Base-by-base conservation (phyloP, 2,888 invertebrate species). In the Eristalis tenax region DNA sequence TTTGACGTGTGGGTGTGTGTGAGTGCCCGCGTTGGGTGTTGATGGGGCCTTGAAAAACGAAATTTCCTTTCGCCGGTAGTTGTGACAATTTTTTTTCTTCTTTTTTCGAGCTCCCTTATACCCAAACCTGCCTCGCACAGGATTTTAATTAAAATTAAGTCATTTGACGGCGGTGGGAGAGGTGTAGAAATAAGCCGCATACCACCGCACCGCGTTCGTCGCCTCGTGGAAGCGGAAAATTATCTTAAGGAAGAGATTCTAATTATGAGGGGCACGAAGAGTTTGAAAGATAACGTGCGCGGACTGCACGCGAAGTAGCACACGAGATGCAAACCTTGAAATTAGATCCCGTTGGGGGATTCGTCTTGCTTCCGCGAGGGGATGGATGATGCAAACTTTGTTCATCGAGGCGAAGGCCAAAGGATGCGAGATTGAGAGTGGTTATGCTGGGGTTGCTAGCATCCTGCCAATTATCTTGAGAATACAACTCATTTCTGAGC, bases 91-190 rank as follows among this genome's bases (percentile, higher is more conserved):
- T 43, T n/a, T n/a, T 43, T 43, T n/a, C 4, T 3, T 3, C 26
- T 43, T 50, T 50, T 50, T 50, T 18, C 18, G 50, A 5, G 18
- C 15, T n/a, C 43, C 43, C n/a, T 43, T 43, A 4, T 50, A 1
- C n/a, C 38, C 38, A 8, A 8, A 4, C n/a, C 50, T 18, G 8
- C 18, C 50, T n/a, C 8, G 50, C 18, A 8, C 18, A 8, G 50
- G 50, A 50, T 50, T 50, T 50, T 50, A 50, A 50, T 50, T 50
- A 50, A 50, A 50, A 50, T 50, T 50, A 50, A 50, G 50, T 50
- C 50, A 18, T 50, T 50, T 18, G 13, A 10, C 0, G 50, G 2
- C 5, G 32, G 32, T 32, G 32, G 32, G 1, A 6, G 1, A 1
- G 43, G 43, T n/a, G 43, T 5, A n/a, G 18, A 18, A 50, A 50